Evolutionary conservation across 2,113 vertebrate genomes (phyloP), one percentile per base, ranked within the genome.

Genomic region (Pyxicephalus adspersus): DNA sequence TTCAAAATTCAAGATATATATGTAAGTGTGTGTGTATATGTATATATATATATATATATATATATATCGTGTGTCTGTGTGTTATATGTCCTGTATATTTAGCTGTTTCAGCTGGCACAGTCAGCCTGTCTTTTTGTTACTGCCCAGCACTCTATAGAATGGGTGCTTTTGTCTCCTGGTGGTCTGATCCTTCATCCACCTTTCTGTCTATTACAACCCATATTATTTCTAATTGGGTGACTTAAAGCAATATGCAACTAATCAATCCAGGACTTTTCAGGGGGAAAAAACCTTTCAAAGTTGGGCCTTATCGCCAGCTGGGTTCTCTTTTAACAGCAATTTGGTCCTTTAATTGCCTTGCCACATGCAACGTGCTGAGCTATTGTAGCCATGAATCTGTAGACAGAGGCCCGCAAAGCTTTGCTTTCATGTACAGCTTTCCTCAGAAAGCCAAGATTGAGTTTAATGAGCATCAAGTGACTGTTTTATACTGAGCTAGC

Each of bases 271-370:
- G 15, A 20, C 23, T 15, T 67, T 63, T 61, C 75, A 31, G 4
- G n/a, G 34, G 34, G 34, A 11, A 34, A 29, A 18, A 13, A n/a
- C 20, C 18, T 18, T 31, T 31, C 16, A 61, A 38, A 77, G 50
- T 51, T 58, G 13, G 38, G 60, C 38, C 60, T 52, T 26, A 64
- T 65, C 61, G 28, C 52, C 2, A 26, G 16, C 3, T n/a, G 19
- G 52, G 20, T 8, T 29, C n/a, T 55, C 15, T 45, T 25, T 60
- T 16, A 20, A 31, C 34, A 50, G 58, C 50, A 52, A 63, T 64
- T 26, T 50, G 19, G 38, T n/a, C 25, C 73, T 50, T 64, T 76
- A 76, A 51, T 64, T 64, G 45, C 22, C 29, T 50, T 76, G 31
- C 31, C 34, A 23, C 9, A 22, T 19, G 16, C n/a, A 58, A 50